phyloP scores from a whole-genome alignment of 2,888 invertebrate species.

The Agapetus fuscipes region DNA sequence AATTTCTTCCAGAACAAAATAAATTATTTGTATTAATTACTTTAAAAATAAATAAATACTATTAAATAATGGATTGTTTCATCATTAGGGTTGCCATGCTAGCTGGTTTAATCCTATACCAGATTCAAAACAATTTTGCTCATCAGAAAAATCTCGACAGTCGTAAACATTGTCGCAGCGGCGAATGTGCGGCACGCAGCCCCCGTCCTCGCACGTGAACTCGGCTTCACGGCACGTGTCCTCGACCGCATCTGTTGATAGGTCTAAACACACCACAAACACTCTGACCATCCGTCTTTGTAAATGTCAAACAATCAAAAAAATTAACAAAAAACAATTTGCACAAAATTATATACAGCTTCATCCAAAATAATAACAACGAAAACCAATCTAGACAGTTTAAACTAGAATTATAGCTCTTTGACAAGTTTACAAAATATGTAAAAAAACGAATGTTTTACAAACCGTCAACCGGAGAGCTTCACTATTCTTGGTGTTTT shows the following conservation, averaged over 20 bases:
- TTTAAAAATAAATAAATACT: too few species aligned
- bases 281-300: background rate
- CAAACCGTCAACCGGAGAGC: too few species aligned
- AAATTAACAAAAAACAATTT: background rate
- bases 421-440: too few species aligned
- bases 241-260: conserved; percentile 23
- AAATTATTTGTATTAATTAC: too few species aligned
- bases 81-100: too few species aligned
- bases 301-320: background rate
- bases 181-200: conserved; percentile 66
- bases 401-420: too few species aligned
- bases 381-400: too few species aligned
- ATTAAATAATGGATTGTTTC: too few species aligned
- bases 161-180: conserved; percentile 87
- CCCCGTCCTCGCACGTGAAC: conserved; percentile 64
- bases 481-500: too few species aligned
- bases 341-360: background rate
- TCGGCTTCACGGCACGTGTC: conserved; percentile 51
- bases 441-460: too few species aligned
- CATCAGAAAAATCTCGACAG: conserved; percentile 84
- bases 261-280: conserved; percentile 15
- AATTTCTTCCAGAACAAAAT: too few species aligned
- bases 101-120: conserved; percentile 28
- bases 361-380: too few species aligned
- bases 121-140: conserved; percentile 68